Evolutionary conservation across 2,797 vertebrate species (phyloP).

Genomic region (Fratercula arctica): DNA sequence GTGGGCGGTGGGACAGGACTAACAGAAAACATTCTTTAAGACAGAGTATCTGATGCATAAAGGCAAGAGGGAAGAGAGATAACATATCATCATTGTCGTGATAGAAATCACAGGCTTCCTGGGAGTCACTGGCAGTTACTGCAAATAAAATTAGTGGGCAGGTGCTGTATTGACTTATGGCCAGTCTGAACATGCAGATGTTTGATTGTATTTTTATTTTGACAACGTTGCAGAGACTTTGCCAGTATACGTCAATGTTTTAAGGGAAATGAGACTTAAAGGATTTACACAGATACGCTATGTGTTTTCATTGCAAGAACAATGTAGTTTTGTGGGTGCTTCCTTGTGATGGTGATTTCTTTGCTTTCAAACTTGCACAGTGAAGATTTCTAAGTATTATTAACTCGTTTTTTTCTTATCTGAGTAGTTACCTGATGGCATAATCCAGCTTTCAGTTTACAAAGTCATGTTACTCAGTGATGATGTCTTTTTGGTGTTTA

Average conservation of each 20-base stretch:
- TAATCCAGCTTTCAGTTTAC: neutral
- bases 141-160: neutral
- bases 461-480: neutral
- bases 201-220: neutral
- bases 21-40: neutral
- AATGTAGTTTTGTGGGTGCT: neutral
- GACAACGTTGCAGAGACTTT: neutral
- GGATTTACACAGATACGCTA: neutral
- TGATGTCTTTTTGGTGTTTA: neutral
- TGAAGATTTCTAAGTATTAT: neutral
- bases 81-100: accelerated
- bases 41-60: neutral
- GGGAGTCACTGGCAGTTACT: neutral
- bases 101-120: neutral
- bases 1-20: neutral
- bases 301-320: neutral
- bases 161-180: neutral
- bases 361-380: neutral
- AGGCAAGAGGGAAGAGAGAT: neutral
- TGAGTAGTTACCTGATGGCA: neutral
- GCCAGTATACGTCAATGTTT: neutral
- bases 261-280: neutral
- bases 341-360: neutral
- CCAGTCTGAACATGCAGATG: neutral
- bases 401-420: neutral